These are phyloP conservation scores for Rhynchonema sp. DNA, from an alignment of 2,888 invertebrate genomes.

Conservation along the genomic window DNA sequence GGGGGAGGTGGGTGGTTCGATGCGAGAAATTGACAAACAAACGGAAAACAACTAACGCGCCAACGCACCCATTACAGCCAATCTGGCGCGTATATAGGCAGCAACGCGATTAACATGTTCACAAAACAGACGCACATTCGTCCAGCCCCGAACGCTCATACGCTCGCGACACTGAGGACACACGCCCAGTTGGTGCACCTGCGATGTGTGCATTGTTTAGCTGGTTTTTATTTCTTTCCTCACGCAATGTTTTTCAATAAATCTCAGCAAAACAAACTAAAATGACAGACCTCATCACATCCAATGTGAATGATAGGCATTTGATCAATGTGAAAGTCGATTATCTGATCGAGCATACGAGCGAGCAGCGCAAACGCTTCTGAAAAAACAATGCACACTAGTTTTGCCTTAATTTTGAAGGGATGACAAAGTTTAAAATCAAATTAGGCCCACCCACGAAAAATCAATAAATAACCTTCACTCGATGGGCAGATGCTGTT, in stretches of 20 bases:
- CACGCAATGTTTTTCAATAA: too few relatives aligned
- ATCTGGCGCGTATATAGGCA: conserved; percentile 20
- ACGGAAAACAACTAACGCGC: too few relatives aligned
- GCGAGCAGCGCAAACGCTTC: neutral
- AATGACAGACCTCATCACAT: neutral
- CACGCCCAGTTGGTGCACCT: conserved; percentile 47
- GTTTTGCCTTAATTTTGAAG: too few relatives aligned
- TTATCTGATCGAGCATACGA: conserved; percentile 7
- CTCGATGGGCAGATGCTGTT: conserved; percentile 37
- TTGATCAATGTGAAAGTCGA: conserved; percentile 15
- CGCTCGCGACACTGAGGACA: conserved; percentile 39
- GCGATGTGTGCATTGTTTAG: neutral
- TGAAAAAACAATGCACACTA: neutral
- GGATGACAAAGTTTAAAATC: too few relatives aligned
- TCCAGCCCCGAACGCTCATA: conserved; percentile 19
- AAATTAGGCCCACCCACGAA: too few relatives aligned
- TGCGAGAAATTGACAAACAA: too few relatives aligned
- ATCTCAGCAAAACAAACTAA: too few relatives aligned
- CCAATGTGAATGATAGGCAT: conserved; percentile 43
- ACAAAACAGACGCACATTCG: conserved; percentile 27
- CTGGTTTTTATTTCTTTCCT: neutral
- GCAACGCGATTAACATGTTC: conserved; percentile 20
- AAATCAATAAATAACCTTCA: neutral
- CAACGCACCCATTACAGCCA: too few relatives aligned
- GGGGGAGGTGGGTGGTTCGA: too few relatives aligned